phyloP scores from a whole-genome alignment of 2,113 vertebrate species.

The Callocephalon fimbriatum region DNA sequence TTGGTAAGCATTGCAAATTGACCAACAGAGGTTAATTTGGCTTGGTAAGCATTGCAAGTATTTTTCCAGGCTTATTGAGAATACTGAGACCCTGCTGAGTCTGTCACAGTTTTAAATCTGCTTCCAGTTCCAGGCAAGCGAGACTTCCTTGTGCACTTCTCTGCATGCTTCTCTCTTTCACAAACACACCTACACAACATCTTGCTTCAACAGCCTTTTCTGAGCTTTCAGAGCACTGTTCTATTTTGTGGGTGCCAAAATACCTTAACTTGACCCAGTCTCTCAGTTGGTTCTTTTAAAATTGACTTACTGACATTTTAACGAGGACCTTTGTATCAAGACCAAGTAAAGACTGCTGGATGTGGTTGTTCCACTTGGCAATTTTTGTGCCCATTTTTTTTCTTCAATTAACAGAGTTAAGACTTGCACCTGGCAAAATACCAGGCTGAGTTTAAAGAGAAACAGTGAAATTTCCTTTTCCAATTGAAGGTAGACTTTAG shows the following conservation, averaged over 20 bases:
- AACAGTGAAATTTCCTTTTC: neutral
- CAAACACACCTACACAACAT: slow-evolving; percentile 60
- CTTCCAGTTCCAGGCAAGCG: neutral
- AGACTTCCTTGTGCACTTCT: slow-evolving; percentile 14
- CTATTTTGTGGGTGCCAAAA: slow-evolving; percentile 1
- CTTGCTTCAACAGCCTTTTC: slow-evolving; percentile 45
- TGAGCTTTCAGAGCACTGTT: slow-evolving; percentile 5
- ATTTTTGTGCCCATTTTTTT: neutral
- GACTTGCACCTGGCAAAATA: neutral
- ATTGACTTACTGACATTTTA: neutral
- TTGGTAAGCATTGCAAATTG: neutral
- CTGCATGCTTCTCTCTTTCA: slow-evolving; percentile 12
- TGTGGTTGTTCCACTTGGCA: neutral
- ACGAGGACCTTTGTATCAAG: neutral
- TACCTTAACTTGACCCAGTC: slow-evolving; percentile 36
- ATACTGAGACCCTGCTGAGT: neutral
- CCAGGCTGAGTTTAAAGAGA: neutral
- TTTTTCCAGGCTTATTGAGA: neutral
- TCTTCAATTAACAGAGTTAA: neutral
- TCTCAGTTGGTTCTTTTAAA: neutral
- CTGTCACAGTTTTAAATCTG: neutral
- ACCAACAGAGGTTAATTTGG: neutral
- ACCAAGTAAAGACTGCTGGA: neutral
- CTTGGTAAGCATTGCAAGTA: neutral
- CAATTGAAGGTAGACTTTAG: neutral